Base-by-base conservation (phyloP, 2,888 invertebrate genomes). In the Acrobasis suavella region DNA sequence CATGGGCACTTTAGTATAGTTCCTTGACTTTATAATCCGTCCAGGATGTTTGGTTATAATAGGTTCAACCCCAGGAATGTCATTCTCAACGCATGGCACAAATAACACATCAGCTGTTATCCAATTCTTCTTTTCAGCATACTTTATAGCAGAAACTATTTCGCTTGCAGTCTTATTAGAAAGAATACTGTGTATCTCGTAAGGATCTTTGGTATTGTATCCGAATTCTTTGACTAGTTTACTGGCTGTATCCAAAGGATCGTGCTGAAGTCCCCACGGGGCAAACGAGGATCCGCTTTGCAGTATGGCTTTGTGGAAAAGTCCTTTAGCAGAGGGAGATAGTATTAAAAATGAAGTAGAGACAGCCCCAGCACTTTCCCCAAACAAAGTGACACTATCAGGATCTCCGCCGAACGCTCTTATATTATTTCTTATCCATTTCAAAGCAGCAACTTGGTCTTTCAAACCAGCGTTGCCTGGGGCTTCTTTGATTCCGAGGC, bases 401-500 rank as follows among this genome's bases (percentile, higher is more conserved):
- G 89, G 88, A 65, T 92, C 78, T 12, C 92, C 92, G 46, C 91
- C 89, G 51, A 92, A 92, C 0, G 81, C 79, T 69, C 69, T 72
- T 2, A 92, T 90, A 63, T 92, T 92, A 17, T 81, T 76, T 68
- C 80, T 78, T 15, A 92, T 78, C 92, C 92, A 92, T 64, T 72
- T 82, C 42, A 92, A 70, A 9, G 91, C 91, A 1, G 89, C 89
- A 63, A 91, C 74, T 69, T 92, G 92, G 68, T 92, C 92, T 67
- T 94, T 95, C 1, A 95, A 76, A 0, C 94, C 95, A 59, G 94
- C 94, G 74, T 95, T 95, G 3, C 95, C 95, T 0, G 95, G 95
- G 0, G 94, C 94, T 76, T 94, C 94, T 67, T 86, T 82, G 14
- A 94, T 94, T 12, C 94, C 94, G 1, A 94, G 89, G 60, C 95